These are phyloP conservation scores for Philaethria dido DNA, from an alignment of 2,888 invertebrate genomes.

Conservation along the genomic window DNA sequence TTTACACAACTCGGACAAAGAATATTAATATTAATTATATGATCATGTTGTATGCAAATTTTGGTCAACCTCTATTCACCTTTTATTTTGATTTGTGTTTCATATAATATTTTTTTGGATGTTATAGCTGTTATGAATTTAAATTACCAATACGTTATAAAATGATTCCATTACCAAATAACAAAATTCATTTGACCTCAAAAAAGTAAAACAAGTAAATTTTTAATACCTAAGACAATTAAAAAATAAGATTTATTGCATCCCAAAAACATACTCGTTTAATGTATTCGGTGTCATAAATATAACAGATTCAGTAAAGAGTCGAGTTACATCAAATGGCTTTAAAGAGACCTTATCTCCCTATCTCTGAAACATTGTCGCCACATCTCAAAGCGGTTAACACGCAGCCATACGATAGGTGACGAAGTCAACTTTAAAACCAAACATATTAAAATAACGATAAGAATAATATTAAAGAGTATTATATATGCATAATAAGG, in stretches of 20 bases:
- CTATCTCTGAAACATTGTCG: conserved; percentile 76
- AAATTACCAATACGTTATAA: conserved; percentile 3
- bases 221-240: conserved; percentile 30
- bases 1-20: not conserved
- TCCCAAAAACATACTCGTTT: conserved; percentile 45
- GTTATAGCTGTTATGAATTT: conserved; percentile 15
- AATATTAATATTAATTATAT: conserved; percentile 23
- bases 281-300: conserved; percentile 57
- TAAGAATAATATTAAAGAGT: conserved; percentile 77
- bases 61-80: conserved; percentile 7
- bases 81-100: conserved; percentile 1
- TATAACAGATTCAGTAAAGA: conserved; percentile 66
- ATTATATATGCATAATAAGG: conserved; percentile 80
- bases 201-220: conserved; percentile 6
- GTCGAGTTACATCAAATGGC: conserved; percentile 75
- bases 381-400: conserved; percentile 68
- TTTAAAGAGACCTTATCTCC: conserved; percentile 74
- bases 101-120: not conserved
- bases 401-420: conserved; percentile 63
- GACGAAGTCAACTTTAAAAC: conserved; percentile 70
- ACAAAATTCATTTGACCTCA: conserved; percentile 1
- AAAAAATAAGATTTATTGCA: conserved; percentile 41
- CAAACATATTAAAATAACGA: conserved; percentile 76
- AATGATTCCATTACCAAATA: conserved; percentile 11
- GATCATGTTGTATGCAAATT: conserved; percentile 22